A percentile compares a stretch with the other conserved stretches of the same genome.
These are phyloP conservation scores for Leguminivora glycinivorella DNA, from an alignment of 1,140 invertebrate species.

Conservation along the genomic window DNA sequence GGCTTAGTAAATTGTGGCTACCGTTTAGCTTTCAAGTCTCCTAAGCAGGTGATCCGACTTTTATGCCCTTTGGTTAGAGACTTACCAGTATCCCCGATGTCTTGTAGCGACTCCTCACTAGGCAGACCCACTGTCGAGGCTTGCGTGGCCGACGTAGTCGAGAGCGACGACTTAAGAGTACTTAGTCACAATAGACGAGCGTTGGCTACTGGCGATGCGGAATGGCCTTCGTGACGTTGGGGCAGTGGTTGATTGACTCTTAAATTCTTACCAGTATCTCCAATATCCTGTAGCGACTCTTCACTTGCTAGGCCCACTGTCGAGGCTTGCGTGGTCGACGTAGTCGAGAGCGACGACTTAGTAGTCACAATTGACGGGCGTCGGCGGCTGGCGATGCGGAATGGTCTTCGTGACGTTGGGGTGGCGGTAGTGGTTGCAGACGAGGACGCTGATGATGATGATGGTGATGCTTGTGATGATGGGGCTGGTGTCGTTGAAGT, in stretches of 20 bases:
- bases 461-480: constrained; percentile 16
- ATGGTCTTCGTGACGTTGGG: constrained; percentile 46
- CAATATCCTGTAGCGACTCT: constrained; percentile 63
- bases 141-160: constrained; percentile 42
- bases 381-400: constrained; percentile 57
- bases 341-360: constrained; percentile 37
- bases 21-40: too few species aligned
- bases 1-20: too few species aligned
- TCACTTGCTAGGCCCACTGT: constrained; percentile 49
- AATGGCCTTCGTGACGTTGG: constrained; percentile 49
- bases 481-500: constrained; percentile 33
- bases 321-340: constrained; percentile 41
- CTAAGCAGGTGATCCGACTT: too few species aligned
- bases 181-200: constrained; percentile 41
- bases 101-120: constrained; percentile 63
- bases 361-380: constrained; percentile 42
- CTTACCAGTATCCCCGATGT: constrained; percentile 62
- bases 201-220: constrained; percentile 55
- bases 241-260: neutral
- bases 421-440: neutral
- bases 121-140: constrained; percentile 41
- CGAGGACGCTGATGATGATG: constrained; percentile 6
- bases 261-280: constrained; percentile 53
- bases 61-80: too few species aligned
- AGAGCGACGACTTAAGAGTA: constrained; percentile 33